Evolutionary conservation across 2,113 vertebrate genomes (phyloP), one percentile per base, ranked within the genome.

Genomic region (Lagenorhynchus albirostris): DNA sequence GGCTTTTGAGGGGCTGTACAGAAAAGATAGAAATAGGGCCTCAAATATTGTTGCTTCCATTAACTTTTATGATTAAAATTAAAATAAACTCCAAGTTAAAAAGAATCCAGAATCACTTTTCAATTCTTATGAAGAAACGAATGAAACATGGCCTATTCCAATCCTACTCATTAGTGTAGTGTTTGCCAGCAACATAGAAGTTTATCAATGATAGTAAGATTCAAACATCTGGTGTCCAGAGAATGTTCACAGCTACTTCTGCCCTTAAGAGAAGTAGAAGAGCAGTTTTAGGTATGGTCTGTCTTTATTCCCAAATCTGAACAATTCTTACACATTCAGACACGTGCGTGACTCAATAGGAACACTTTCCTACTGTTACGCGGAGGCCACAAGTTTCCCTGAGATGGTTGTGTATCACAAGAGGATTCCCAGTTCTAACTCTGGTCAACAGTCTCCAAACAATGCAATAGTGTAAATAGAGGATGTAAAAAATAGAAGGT

Each of bases 341-440:
- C 83, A 73, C 92, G 92, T 95, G 94, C 14, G 50, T 90, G 63
- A 92, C 65, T 70, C 58, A 29, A 80, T 12, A 98, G 97, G 89
- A 91, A 58, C 71, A 80, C 92, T 77, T 94, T 91, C 67, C 94
- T 85, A 96, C 65, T 41, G 82, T 92, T 92, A 62, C 4, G 81
- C 36, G 1, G 38, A 98, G 97, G 98, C 96, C 89, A 96, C 97
- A 96, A 97, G 92, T 98, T 97, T 98, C 98, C 98, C 98, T 98
- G 98, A 99, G 98, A 98, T 92, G 97, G 58, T 94, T 83, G 44
- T 94, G 67, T 94, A 96, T 44, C 97, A 97, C 98, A 98, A 95
- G 15, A 98, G 97, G 96, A 84, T 96, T 93, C 98, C 96, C 92
- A 88, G 86, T 95, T 97, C 95, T 97, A 94, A 93, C 95, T 98